These are phyloP conservation scores for Chironomus riparius DNA, from an alignment of 2,888 invertebrate species.

Conservation along the genomic window DNA sequence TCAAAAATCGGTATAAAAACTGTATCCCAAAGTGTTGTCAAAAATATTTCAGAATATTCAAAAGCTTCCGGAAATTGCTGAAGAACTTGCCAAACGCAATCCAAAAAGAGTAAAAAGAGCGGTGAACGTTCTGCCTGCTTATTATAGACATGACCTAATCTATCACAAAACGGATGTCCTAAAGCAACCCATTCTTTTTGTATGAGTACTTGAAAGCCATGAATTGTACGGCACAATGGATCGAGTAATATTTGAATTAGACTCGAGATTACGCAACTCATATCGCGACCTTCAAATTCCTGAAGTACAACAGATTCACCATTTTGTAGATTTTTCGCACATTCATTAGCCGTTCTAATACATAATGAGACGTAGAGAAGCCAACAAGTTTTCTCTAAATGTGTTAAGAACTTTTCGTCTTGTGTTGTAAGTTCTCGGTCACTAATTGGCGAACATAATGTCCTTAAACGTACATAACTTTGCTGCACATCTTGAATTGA, in stretches of 20 bases:
- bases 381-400: constrained; percentile 79
- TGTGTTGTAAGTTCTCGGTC: constrained; percentile 59
- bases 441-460: constrained; percentile 69
- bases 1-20: constrained; percentile 82
- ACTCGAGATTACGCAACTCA: constrained; percentile 77
- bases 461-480: constrained; percentile 58
- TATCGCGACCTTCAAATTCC: constrained; percentile 82
- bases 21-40: constrained; percentile 87
- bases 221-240: constrained; percentile 68
- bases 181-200: constrained; percentile 93
- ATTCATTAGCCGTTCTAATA: constrained; percentile 62
- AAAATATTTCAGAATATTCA: constrained; percentile 85
- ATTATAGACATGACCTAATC: constrained; percentile 59
- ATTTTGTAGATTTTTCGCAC: constrained; percentile 54
- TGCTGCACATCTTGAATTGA: constrained; percentile 52
- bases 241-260: constrained; percentile 81
- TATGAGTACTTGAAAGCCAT: constrained; percentile 81
- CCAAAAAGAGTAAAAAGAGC: constrained; percentile 81
- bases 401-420: constrained; percentile 70
- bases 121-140: constrained; percentile 64
- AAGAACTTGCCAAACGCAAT: constrained; percentile 86
- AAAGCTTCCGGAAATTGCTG: constrained; percentile 83
- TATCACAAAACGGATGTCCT: constrained; percentile 70
- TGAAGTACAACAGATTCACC: constrained; percentile 75
- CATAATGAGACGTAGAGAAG: constrained; percentile 69